These are phyloP conservation scores for Ctenochaetus hawaiiensis DNA, from an alignment of 2,797 vertebrate species.

Conservation along the genomic window DNA sequence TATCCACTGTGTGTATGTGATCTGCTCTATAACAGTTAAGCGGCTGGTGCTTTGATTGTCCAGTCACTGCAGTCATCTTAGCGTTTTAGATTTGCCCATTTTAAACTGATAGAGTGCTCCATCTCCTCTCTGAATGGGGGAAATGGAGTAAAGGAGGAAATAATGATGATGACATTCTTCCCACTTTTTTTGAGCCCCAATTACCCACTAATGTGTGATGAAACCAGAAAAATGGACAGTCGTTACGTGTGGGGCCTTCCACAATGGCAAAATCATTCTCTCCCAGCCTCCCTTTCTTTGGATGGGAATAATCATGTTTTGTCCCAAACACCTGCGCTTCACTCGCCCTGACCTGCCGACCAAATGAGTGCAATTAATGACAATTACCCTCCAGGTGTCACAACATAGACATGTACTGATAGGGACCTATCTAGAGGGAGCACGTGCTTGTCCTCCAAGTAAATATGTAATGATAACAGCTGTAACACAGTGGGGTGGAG, in stretches of 20 bases:
- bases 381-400: slow-evolving; percentile 90
- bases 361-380: slow-evolving; percentile 92
- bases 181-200: slow-evolving; percentile 71
- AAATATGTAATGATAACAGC: slow-evolving; percentile 91
- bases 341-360: slow-evolving; percentile 84
- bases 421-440: slow-evolving; percentile 83
- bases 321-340: slow-evolving; percentile 90
- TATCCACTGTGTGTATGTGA: slow-evolving; percentile 24
- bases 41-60: slow-evolving; percentile 42
- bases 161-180: slow-evolving; percentile 78
- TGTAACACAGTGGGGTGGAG: slow-evolving; percentile 80
- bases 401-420: slow-evolving; percentile 88
- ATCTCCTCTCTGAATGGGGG: slow-evolving; percentile 63
- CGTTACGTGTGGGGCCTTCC: slow-evolving; percentile 68
- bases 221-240: slow-evolving; percentile 86
- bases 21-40: slow-evolving; percentile 40
- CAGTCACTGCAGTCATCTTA: slow-evolving; percentile 49
- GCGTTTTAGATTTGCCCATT: slow-evolving; percentile 53
- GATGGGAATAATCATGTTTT: slow-evolving; percentile 85
- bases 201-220: slow-evolving; percentile 84
- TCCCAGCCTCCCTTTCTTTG: slow-evolving; percentile 67
- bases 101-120: slow-evolving; percentile 59
- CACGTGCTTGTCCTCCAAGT: slow-evolving; percentile 82
- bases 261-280: slow-evolving; percentile 84
- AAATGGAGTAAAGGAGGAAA: slow-evolving; percentile 70